These are phyloP conservation scores for Mus minutoides DNA, from an alignment of 2,797 vertebrate genomes.

Conservation along the genomic window DNA sequence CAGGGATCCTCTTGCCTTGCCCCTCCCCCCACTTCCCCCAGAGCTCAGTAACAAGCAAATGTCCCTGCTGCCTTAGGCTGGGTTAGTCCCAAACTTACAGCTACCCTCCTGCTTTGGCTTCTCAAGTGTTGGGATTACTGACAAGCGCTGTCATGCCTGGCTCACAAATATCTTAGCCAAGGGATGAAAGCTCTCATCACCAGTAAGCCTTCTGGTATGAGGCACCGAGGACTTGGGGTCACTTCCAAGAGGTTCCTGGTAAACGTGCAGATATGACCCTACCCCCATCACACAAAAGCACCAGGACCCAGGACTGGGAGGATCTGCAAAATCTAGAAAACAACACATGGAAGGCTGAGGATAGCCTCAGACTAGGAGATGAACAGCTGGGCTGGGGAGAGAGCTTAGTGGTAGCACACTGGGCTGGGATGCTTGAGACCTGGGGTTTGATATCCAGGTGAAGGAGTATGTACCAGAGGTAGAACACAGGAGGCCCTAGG, in stretches of 20 bases:
- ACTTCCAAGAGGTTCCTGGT: neutral
- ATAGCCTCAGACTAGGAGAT: constrained; percentile 15
- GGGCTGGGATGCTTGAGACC: too few species aligned
- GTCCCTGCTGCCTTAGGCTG: neutral
- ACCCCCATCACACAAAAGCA: neutral
- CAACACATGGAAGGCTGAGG: neutral
- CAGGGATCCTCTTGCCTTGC: neutral
- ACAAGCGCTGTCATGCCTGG: too few species aligned
- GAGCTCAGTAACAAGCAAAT: neutral
- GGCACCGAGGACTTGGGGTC: neutral
- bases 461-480: neutral
- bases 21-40: neutral
- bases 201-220: neutral
- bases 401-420: neutral
- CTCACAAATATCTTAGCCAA: neutral
- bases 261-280: neutral
- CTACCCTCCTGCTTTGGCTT: neutral
- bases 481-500: neutral
- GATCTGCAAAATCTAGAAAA: neutral
- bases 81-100: neutral
- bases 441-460: neutral
- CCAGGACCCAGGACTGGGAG: neutral
- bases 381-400: neutral
- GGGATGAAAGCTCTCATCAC: neutral
- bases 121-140: neutral